Base-by-base conservation (phyloP, 2,113 vertebrate genomes). In the Patagioenas fasciata region DNA sequence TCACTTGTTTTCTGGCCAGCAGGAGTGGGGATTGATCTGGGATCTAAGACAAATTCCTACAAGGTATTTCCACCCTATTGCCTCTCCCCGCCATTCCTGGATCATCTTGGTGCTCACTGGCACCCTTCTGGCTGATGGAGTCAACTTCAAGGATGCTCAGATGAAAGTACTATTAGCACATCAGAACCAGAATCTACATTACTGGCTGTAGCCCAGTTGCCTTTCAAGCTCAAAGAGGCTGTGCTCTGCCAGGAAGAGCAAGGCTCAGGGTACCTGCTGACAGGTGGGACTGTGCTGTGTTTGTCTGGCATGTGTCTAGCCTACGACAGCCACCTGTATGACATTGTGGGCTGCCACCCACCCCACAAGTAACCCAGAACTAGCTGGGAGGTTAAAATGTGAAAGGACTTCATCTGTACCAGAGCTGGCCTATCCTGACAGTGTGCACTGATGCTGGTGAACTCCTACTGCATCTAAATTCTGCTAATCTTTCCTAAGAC, bases 201-300 rank as follows among this genome's bases (percentile, higher is more conserved):
- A n/a, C 40, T n/a, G 28, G 40, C 78, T 61, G 31, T n/a, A 61
- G 60, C 31, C 53, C n/a, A 50, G 38, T 13, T 82, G 60, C 60
- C 12, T 2, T 28, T 79, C 28, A 20, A 87, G 48, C 32, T 38
- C 47, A 44, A 18, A 38, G 71, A 78, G 29, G 29, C 50, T 36
- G 25, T 25, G 20, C n/a, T 34, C 15, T 75, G 57, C 25, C 64
- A 75, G 62, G 53, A 66, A 54, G 58, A 86, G 18, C n/a, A 36
- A 81, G 51, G 29, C 26, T 90, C 31, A 19, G 31, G 26, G 31
- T 25, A 40, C 32, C 38, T 77, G n/a, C 64, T 42, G 51, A 34
- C 0, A 0, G 8, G 18, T 64, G 53, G 48, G 32, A 20, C 56
- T 32, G 31, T 4, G 17, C 8, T 75, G 24, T 2, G 0, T n/a